Conservation (phyloP, 1,140 invertebrate species). For the Maniola jurtina region DNA sequence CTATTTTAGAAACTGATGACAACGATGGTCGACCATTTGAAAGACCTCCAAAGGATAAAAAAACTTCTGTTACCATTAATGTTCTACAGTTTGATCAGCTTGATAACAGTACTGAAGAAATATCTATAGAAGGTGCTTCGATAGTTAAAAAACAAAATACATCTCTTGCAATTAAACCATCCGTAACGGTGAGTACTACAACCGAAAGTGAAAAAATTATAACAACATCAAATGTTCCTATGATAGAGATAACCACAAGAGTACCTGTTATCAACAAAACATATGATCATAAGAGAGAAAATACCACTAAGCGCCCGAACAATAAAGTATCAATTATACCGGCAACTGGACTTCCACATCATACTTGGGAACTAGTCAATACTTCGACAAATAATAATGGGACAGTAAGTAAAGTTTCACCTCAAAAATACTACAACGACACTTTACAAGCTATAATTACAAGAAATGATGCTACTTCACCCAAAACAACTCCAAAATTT, state of each 20-base stretch:
- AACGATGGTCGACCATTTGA: slow-evolving; percentile 70
- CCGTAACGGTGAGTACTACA: slow-evolving; percentile 31
- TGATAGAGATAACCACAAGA: slow-evolving; percentile 18
- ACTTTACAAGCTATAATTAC: slow-evolving; percentile 77
- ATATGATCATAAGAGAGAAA: slow-evolving; percentile 52
- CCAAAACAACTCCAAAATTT: slow-evolving; percentile 75
- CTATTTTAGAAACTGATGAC: slow-evolving; percentile 38
- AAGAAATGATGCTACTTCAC: slow-evolving; percentile 68
- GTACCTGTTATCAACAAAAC: slow-evolving; percentile 33
- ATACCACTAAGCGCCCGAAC: slow-evolving; percentile 64
- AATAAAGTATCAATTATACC: slow-evolving; percentile 74
- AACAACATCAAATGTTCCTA: slow-evolving; percentile 25
- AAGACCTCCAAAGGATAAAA: slow-evolving; percentile 73
- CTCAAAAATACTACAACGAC: slow-evolving; percentile 75
- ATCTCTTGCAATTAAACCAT: slow-evolving; percentile 21
- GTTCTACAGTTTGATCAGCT: slow-evolving; percentile 56
- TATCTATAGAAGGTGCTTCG: slow-evolving; percentile 67
- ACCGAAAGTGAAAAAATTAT: slow-evolving; percentile 31
- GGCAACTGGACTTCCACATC: slow-evolving; percentile 60
- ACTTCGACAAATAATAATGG: slow-evolving; percentile 68
- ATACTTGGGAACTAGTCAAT: slow-evolving; percentile 74
- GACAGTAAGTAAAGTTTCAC: slow-evolving; percentile 57
- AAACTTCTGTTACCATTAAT: slow-evolving; percentile 68
- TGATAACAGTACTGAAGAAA: slow-evolving; percentile 62
- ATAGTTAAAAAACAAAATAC: slow-evolving; percentile 65